These are phyloP conservation scores for Trematomus bernacchii DNA, from an alignment of 2,797 vertebrate genomes.

Conservation along the genomic window DNA sequence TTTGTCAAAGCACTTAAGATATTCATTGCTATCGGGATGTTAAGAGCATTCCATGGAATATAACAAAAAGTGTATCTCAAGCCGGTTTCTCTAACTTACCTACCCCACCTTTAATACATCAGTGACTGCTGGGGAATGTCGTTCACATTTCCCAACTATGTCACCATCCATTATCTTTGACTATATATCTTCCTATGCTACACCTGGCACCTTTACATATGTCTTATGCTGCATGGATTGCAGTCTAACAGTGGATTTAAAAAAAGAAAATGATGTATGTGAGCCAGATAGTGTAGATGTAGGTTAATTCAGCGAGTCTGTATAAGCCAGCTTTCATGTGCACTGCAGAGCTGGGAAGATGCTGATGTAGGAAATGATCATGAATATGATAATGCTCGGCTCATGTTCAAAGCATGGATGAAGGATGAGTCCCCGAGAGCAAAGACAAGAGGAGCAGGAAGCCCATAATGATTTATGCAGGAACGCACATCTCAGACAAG, in stretches of 20 bases:
- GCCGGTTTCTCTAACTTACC: too few relatives aligned
- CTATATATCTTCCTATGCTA: background rate
- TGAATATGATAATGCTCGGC: slow-evolving; percentile 24
- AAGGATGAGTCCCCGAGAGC: slow-evolving; percentile 23
- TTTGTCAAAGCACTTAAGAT: too few relatives aligned
- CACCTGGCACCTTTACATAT: background rate
- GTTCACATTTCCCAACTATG: too few relatives aligned
- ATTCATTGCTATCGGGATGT: too few relatives aligned
- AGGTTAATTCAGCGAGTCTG: slow-evolving; percentile 7
- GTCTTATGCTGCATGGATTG: background rate
- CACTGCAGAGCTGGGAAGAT: slow-evolving; percentile 23
- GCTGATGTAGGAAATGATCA: slow-evolving; percentile 24
- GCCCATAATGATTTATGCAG: background rate
- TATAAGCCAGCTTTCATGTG: slow-evolving; percentile 70
- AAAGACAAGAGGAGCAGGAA: slow-evolving; percentile 1
- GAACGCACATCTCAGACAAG: background rate
- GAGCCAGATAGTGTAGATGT: background rate
- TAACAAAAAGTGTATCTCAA: too few relatives aligned
- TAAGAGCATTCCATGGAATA: too few relatives aligned
- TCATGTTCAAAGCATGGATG: slow-evolving; percentile 16
- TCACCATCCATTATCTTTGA: background rate
- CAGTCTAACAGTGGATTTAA: background rate
- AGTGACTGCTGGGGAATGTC: too few relatives aligned
- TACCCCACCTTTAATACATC: too few relatives aligned
- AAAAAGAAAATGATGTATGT: too few relatives aligned